phyloP scores from a whole-genome alignment of 2,113 vertebrate genomes.

The Astatotilapia flaviijosephi region DNA sequence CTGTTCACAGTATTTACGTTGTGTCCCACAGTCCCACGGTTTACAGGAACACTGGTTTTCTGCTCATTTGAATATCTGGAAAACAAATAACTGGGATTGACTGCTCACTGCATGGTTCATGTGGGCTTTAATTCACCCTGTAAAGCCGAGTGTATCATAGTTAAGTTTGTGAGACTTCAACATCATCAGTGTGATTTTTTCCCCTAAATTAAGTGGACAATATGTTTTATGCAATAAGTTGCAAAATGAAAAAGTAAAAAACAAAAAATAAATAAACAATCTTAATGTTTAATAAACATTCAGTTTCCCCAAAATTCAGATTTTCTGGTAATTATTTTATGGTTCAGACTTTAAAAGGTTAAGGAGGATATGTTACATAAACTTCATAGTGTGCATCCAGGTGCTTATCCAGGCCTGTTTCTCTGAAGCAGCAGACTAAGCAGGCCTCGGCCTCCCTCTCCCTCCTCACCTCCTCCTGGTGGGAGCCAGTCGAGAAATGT shows the following conservation, averaged over 20 bases:
- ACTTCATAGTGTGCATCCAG: neutral
- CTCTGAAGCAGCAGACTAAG: neutral
- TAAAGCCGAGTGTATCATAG: neutral
- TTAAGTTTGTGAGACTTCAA: neutral
- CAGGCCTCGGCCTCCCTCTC: neutral
- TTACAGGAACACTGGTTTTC: neutral
- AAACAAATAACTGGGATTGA: rapidly evolving
- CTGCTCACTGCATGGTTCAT: rapidly evolving
- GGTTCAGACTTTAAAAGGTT: neutral
- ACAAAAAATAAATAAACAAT: neutral
- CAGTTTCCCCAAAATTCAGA: neutral
- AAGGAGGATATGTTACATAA: neutral
- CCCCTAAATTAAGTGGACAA: neutral
- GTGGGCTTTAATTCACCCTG: neutral
- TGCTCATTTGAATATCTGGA: neutral
- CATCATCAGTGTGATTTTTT: neutral
- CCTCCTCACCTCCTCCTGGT: neutral
- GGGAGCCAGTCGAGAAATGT: neutral
- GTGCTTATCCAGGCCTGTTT: neutral
- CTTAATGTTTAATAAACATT: neutral
- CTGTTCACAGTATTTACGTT: neutral
- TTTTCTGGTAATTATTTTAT: neutral
- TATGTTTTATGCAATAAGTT: neutral
- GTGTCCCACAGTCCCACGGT: neutral
- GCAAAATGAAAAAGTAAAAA: neutral